Evolutionary conservation across 2,797 vertebrate species (phyloP), one percentile per base, ranked within the genome.

Genomic region (Mormyrus hasselquistii): DNA sequence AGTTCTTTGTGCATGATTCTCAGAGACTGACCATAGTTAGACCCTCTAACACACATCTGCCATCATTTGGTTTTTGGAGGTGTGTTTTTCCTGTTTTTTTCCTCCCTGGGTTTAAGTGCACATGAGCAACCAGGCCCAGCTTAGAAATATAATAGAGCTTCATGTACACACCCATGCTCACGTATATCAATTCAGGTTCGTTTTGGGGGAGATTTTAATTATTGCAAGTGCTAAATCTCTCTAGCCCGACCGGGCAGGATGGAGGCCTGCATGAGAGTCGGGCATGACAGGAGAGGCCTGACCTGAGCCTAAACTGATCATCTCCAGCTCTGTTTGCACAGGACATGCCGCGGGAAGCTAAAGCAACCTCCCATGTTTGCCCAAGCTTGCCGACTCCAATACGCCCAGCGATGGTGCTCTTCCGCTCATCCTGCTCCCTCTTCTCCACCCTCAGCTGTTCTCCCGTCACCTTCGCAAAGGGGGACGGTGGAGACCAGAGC

Each of bases 341-440:
- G 96, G 94, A 96, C 94, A 92, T 94, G 93, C 95, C 95, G 94
- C 92, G 95, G 93, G 96, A 97, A 96, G 95, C 96, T 97, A 94
- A 92, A 95, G 96, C 96, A 97, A 96, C 94, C 95, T 93, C 76
- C 90, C 93, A 22, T 95, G 94, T 97, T 96, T 96, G 96, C 95
- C 90, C 94, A 95, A 94, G 93, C 95, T 95, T 65, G 89, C 94
- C 89, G 92, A 91, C 92, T 91, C 90, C 93, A 94, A 95, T 96
- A 95, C 94, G 95, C 94, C 93, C 93, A 88, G 94, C 96, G 96
- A 96, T 96, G 95, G 94, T 95, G 94, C 96, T 97, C 34, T 16
- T 52, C 88, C 16, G n/a, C 41, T 57, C 2, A 9, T n/a, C 76
- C 88, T 34, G 22, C 29, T 73, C 62, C 8, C 44, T 19, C 62